Percentiles rank a stretch among this genome's conserved stretches.
phyloP scores from a whole-genome alignment of 2,113 vertebrate species.

The Oceanodroma tethys region DNA sequence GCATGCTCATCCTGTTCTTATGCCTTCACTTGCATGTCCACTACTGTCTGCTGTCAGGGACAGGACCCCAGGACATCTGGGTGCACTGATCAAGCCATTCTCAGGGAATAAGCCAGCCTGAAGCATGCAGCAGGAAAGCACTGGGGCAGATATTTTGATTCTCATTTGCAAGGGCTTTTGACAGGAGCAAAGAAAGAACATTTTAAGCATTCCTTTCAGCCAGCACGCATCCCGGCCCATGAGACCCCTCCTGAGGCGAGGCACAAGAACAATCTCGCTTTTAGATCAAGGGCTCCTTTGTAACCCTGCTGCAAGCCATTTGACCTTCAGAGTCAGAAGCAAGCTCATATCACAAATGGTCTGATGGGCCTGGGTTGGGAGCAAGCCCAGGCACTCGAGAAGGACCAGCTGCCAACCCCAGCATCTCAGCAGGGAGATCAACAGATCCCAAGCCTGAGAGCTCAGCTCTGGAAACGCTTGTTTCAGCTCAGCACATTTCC shows the following conservation, averaged over 20 bases:
- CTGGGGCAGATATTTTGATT: slow-evolving; percentile 25
- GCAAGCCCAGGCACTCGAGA: not conserved
- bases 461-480: not conserved
- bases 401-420: not conserved
- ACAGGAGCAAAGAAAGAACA: slow-evolving; percentile 43
- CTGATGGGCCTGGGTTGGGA: slow-evolving; percentile 10
- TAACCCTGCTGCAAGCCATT: slow-evolving; percentile 48
- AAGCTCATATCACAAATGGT: slow-evolving; percentile 10
- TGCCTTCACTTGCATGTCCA: not conserved
- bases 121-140: not conserved
- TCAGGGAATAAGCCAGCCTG: not conserved
- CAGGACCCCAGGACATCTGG: not conserved
- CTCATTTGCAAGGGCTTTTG: slow-evolving; percentile 35
- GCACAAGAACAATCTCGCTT: slow-evolving; percentile 45
- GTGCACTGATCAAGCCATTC: not conserved
- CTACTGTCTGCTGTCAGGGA: not conserved
- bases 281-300: slow-evolving; percentile 51
- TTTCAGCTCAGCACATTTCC: slow-evolving; percentile 30
- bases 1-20: not conserved
- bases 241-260: slow-evolving; percentile 29
- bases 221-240: not conserved
- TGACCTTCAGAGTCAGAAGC: slow-evolving; percentile 57
- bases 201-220: slow-evolving; percentile 57
- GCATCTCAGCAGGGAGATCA: slow-evolving; percentile 12
- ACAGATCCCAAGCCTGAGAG: not conserved